phyloP scores from a whole-genome alignment of 2,113 vertebrate species.

The Panthera uncia region DNA sequence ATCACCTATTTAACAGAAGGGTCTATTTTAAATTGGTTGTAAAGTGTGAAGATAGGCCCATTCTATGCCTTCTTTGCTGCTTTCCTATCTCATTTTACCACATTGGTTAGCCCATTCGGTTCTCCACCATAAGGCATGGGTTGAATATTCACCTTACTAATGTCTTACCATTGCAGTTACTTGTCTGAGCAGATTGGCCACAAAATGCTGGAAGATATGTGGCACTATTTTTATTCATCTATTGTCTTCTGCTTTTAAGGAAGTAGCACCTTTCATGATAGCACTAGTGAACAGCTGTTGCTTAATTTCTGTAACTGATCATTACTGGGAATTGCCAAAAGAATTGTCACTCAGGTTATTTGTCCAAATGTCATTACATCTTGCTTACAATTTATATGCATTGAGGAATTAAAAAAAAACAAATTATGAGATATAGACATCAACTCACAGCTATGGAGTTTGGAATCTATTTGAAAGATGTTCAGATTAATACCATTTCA shows the following conservation, averaged over 20 bases:
- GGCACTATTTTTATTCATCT: not conserved
- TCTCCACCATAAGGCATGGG: not conserved
- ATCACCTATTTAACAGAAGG: not conserved
- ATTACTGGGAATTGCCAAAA: conserved; percentile 69
- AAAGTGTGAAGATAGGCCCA: not conserved
- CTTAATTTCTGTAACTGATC: conserved; percentile 72
- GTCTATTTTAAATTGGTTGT: not conserved
- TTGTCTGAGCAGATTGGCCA: not conserved
- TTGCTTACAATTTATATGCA: conserved; percentile 65
- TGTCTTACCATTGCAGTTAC: not conserved
- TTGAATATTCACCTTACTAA: not conserved
- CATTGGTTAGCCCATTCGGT: not conserved
- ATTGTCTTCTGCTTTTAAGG: conserved; percentile 45
- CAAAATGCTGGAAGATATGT: not conserved
- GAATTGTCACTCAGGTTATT: conserved; percentile 60
- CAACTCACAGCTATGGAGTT: conserved; percentile 33
- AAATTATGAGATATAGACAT: conserved; percentile 52
- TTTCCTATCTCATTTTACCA: not conserved
- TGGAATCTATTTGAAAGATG: conserved; percentile 65
- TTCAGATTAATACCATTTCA: conserved; percentile 70
- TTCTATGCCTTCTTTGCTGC: not conserved
- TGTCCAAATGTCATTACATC: conserved; percentile 59
- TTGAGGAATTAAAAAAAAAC: conserved; percentile 66
- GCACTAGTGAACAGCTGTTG: conserved; percentile 28
- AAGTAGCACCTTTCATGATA: conserved; percentile 52